A percentile compares a stretch with the other conserved stretches of the same genome.
Evolutionary conservation across 2,797 vertebrate genomes (phyloP).

Genomic region (Enteromius anoplus): DNA sequence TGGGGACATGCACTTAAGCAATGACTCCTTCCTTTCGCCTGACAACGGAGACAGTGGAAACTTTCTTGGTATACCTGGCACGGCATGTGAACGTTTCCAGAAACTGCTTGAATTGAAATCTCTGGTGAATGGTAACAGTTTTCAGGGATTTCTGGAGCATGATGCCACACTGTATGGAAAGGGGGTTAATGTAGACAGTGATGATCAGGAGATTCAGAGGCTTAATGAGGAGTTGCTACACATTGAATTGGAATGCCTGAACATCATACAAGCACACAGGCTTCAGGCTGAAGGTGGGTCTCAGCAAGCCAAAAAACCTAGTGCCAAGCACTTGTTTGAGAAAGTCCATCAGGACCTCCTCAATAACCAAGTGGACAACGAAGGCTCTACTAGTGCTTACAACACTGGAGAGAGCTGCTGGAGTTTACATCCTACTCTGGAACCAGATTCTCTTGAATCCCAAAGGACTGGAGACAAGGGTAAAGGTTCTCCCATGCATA

Average conservation of each 20-base stretch:
- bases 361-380: slow-evolving; percentile 90
- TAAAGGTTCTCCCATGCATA: slow-evolving; percentile 52
- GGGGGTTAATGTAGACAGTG: slow-evolving; percentile 79
- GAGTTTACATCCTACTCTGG: slow-evolving; percentile 9
- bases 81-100: slow-evolving; percentile 89
- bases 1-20: slow-evolving; percentile 84
- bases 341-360: slow-evolving; percentile 87
- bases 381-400: slow-evolving; percentile 91
- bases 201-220: slow-evolving; percentile 90
- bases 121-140: slow-evolving; percentile 76
- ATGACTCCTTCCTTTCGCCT: slow-evolving; percentile 86
- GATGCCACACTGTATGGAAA: slow-evolving; percentile 71
- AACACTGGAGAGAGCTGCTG: slow-evolving; percentile 95
- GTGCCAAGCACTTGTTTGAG: slow-evolving; percentile 61
- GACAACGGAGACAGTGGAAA: slow-evolving; percentile 85
- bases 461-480: slow-evolving; percentile 46
- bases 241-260: slow-evolving; percentile 94
- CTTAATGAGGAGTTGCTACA: slow-evolving; percentile 92
- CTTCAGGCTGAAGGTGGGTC: slow-evolving; percentile 83
- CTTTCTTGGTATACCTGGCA: slow-evolving; percentile 87
- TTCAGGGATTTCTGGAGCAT: slow-evolving; percentile 36
- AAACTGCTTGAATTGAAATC: slow-evolving; percentile 93
- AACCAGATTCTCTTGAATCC: slow-evolving; percentile 5
- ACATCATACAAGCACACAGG: slow-evolving; percentile 88
- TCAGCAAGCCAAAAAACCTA: background rate